Percentiles rank a stretch among this genome's conserved stretches.
These are phyloP conservation scores for Ursus arctos DNA, from an alignment of 2,113 vertebrate species.

Conservation along the genomic window DNA sequence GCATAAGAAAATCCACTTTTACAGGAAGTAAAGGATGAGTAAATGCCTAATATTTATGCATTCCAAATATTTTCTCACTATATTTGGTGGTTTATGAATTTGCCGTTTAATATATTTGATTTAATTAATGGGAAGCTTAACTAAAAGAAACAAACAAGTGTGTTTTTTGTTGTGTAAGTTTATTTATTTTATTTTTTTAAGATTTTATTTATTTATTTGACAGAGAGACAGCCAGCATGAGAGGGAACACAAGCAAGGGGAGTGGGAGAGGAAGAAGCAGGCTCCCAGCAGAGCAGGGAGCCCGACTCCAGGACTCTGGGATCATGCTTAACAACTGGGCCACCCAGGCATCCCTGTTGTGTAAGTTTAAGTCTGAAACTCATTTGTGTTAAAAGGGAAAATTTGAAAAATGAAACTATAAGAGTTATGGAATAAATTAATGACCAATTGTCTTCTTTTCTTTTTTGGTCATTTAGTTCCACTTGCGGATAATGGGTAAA, in stretches of 20 bases:
- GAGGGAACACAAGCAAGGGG: too few relatives aligned
- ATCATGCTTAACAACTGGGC: too few relatives aligned
- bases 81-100: background rate
- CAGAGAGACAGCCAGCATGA: too few relatives aligned
- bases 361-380: slow-evolving; percentile 70
- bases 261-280: too few relatives aligned
- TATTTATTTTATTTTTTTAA: background rate
- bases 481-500: background rate
- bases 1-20: background rate
- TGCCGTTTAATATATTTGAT: background rate
- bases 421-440: background rate
- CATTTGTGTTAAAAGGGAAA: background rate
- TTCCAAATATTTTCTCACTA: background rate
- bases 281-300: too few relatives aligned
- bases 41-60: background rate
- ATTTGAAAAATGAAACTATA: background rate
- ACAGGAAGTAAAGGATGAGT: background rate
- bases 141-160: slow-evolving; percentile 41
- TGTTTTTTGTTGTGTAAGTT: slow-evolving; percentile 63
- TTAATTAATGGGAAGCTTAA: background rate
- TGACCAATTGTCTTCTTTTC: background rate
- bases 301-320: too few relatives aligned
- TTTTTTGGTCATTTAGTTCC: background rate
- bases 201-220: too few relatives aligned
- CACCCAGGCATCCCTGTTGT: background rate